Evolutionary conservation across 2,888 invertebrate genomes (phyloP).

Genomic region (Theodoxus fluviatilis): DNA sequence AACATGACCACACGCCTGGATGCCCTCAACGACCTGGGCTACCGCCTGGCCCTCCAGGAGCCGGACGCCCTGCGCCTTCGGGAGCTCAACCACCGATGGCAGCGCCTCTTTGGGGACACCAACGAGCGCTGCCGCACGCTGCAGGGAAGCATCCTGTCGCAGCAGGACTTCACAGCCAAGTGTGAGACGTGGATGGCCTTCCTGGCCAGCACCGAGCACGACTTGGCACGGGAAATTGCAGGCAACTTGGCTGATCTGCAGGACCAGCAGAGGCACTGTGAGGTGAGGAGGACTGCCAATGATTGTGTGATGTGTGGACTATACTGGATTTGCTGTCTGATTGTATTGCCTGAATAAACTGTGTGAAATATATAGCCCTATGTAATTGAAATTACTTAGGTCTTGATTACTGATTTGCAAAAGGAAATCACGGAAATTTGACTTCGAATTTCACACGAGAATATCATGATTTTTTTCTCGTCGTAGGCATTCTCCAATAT

Average conservation of each 20-base stretch:
- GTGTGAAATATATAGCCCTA: too few species aligned
- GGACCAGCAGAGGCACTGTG: constrained; percentile 56
- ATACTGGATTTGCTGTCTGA: too few species aligned
- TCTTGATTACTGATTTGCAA: too few species aligned
- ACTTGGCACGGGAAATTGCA: constrained; percentile 52
- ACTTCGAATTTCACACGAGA: too few species aligned
- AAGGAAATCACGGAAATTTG: too few species aligned
- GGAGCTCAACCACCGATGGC: constrained; percentile 58
- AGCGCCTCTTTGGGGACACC: constrained; percentile 44
- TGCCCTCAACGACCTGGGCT: constrained; percentile 56
- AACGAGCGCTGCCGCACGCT: constrained; percentile 49
- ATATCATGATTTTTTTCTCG: too few species aligned
- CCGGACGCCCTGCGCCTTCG: constrained; percentile 45
- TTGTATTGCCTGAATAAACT: too few species aligned
- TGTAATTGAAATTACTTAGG: too few species aligned
- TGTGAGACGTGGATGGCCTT: constrained; percentile 62
- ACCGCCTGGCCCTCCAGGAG: constrained; percentile 54
- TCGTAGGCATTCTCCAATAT: too few species aligned
- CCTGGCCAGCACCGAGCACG: constrained; percentile 57
- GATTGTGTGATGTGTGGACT: too few species aligned
- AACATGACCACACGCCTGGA: constrained; percentile 52
- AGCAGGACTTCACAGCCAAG: constrained; percentile 60
- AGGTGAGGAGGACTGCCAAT: constrained; percentile 50
- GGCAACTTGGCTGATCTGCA: constrained; percentile 55
- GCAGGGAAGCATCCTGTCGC: constrained; percentile 52